These are phyloP conservation scores for Mormyrops boulengeri DNA, from an alignment of 2,797 vertebrate genomes.

Conservation along the genomic window DNA sequence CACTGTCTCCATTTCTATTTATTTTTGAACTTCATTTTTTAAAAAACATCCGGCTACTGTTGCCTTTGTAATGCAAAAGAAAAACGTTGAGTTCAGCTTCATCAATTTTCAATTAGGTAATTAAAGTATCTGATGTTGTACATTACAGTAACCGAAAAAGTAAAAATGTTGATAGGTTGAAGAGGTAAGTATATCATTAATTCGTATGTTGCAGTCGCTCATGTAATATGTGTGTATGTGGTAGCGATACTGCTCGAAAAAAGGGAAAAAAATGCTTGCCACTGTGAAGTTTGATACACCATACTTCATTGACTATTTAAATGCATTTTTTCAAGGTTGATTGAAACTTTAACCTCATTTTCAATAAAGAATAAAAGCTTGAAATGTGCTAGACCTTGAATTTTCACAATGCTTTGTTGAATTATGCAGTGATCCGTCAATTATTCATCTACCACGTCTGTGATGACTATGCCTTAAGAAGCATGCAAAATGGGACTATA, in stretches of 20 bases:
- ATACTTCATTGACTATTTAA: slow-evolving; percentile 91
- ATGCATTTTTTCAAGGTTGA: slow-evolving; percentile 94
- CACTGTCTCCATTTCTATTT: not conserved
- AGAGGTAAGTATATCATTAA: slow-evolving; percentile 41
- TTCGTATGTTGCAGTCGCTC: slow-evolving; percentile 45
- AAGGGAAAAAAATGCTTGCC: slow-evolving; percentile 43
- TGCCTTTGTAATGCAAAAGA: not conserved
- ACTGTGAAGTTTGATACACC: slow-evolving; percentile 71
- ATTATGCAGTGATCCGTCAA: slow-evolving; percentile 99
- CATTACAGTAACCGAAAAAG: not conserved
- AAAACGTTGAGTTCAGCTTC: not conserved
- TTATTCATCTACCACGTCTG: slow-evolving; percentile 94
- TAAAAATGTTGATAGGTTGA: not conserved
- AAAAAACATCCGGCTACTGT: not conserved
- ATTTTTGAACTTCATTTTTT: not conserved
- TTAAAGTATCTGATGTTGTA: not conserved
- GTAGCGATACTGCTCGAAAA: slow-evolving; percentile 30
- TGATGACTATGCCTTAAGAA: slow-evolving; percentile 95
- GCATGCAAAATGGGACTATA: slow-evolving; percentile 87
- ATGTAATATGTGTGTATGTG: slow-evolving; percentile 25
- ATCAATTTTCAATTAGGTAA: not conserved
- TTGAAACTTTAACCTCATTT: slow-evolving; percentile 99
- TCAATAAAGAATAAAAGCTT: slow-evolving; percentile 88
- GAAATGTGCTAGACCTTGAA: slow-evolving; percentile 98
- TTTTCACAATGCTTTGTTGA: slow-evolving; percentile 98